Evolutionary conservation across 2,888 invertebrate species (phyloP).

Genomic region (Cryptocheilus praepositus): DNA sequence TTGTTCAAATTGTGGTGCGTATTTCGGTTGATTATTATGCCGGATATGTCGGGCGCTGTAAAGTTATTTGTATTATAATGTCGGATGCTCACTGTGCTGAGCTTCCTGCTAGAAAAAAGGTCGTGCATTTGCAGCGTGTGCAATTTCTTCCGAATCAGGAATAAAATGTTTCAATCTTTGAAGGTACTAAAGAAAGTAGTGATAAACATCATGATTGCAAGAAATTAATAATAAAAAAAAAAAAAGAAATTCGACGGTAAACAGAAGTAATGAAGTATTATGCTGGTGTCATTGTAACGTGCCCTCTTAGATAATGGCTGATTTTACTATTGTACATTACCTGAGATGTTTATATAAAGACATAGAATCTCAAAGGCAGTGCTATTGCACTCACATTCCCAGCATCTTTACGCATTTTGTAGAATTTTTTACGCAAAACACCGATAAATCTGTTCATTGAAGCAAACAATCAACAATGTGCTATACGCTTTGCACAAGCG

Average conservation of each 20-base stretch:
- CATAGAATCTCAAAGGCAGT: background rate
- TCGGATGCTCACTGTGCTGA: too few species aligned
- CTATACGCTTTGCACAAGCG: too few species aligned
- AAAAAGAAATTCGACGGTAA: background rate
- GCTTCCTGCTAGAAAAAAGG: background rate
- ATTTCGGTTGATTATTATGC: conserved; percentile 79
- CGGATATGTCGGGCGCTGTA: too few species aligned
- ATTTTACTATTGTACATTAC: conserved; percentile 6
- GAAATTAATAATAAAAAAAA: too few species aligned
- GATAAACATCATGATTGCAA: too few species aligned
- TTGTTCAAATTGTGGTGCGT: conserved; percentile 91
- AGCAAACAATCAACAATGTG: too few species aligned
- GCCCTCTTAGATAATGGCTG: background rate
- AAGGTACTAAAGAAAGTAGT: background rate
- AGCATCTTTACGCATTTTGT: conserved; percentile 8
- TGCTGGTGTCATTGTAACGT: background rate
- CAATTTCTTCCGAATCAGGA: background rate
- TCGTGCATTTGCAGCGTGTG: background rate
- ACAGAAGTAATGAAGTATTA: background rate
- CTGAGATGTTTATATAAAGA: background rate
- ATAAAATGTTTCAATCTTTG: background rate
- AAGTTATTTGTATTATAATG: too few species aligned
- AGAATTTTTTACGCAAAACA: background rate
- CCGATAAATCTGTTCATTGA: too few species aligned
- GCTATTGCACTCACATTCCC: background rate